These are phyloP conservation scores for Beris chalybata DNA, from an alignment of 2,888 invertebrate genomes.

Conservation along the genomic window DNA sequence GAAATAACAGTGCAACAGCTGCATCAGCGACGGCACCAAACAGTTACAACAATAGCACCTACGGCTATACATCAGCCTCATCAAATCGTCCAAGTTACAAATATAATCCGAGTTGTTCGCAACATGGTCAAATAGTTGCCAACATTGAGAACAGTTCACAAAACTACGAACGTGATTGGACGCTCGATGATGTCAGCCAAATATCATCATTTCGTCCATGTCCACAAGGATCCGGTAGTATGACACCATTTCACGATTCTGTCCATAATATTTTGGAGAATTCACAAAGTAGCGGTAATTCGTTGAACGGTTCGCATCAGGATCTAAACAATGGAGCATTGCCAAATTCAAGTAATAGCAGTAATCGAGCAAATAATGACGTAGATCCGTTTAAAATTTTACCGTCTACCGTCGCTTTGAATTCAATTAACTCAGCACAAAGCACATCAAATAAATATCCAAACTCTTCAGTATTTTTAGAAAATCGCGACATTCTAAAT, in stretches of 20 bases:
- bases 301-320: constrained; percentile 53
- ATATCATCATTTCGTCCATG: constrained; percentile 57
- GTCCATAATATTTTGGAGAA: constrained; percentile 55
- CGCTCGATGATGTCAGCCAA: constrained; percentile 55
- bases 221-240: constrained; percentile 56
- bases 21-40: constrained; percentile 38
- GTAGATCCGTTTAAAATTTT: constrained; percentile 41
- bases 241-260: constrained; percentile 57
- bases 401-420: constrained; percentile 35
- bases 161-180: constrained; percentile 56
- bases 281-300: constrained; percentile 52
- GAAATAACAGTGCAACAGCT: constrained; percentile 41
- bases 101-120: constrained; percentile 40
- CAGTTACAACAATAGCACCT: constrained; percentile 40
- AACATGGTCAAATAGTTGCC: constrained; percentile 61
- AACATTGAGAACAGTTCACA: constrained; percentile 64
- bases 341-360: constrained; percentile 37
- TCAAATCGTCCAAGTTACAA: constrained; percentile 36
- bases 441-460: constrained; percentile 48
- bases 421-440: constrained; percentile 34
- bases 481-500: constrained; percentile 57
- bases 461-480: constrained; percentile 56
- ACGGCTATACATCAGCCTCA: constrained; percentile 36
- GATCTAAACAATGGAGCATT: constrained; percentile 47
- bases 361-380: constrained; percentile 40